Conservation (phyloP, 1,140 invertebrate species). For the Anagrus nilaparvatae region DNA sequence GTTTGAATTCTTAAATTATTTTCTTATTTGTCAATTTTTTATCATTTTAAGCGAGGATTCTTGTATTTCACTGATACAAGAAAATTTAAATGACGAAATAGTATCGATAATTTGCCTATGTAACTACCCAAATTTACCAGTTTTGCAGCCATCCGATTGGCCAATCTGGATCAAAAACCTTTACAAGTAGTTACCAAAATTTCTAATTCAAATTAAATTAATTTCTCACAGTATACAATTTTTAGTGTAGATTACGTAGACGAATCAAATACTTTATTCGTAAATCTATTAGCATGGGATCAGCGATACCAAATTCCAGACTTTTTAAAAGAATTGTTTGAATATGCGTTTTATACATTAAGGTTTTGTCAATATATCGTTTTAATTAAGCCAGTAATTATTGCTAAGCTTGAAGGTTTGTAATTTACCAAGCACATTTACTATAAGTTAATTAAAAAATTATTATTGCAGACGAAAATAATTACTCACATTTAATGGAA, state of each 20-base stretch:
- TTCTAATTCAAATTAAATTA: conserved; percentile 1
- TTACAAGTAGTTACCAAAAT: conserved; percentile 38
- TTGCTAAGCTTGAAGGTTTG: conserved; percentile 27
- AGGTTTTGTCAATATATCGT: conserved; percentile 38
- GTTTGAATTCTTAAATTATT: conserved; percentile 1
- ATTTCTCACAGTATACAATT: neutral
- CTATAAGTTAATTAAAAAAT: neutral
- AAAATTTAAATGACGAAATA: conserved; percentile 34
- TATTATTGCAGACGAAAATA: neutral
- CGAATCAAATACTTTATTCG: conserved; percentile 43
- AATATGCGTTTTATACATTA: conserved; percentile 41
- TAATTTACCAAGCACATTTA: neutral
- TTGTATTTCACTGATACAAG: conserved; percentile 35
- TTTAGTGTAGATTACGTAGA: conserved; percentile 29
- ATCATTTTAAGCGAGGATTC: conserved; percentile 34
- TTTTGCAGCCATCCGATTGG: conserved; percentile 42
- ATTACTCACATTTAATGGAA: neutral
- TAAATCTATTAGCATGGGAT: conserved; percentile 46
- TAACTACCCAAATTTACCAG: conserved; percentile 44
- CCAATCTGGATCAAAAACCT: conserved; percentile 40
- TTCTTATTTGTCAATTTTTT: neutral
- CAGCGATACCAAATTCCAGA: conserved; percentile 29
- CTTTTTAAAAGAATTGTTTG: conserved; percentile 42
- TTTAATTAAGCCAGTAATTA: conserved; percentile 39
- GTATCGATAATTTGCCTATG: conserved; percentile 40